phyloP scores from a whole-genome alignment of 2,797 vertebrate species.

The Ceyx erithaca region DNA sequence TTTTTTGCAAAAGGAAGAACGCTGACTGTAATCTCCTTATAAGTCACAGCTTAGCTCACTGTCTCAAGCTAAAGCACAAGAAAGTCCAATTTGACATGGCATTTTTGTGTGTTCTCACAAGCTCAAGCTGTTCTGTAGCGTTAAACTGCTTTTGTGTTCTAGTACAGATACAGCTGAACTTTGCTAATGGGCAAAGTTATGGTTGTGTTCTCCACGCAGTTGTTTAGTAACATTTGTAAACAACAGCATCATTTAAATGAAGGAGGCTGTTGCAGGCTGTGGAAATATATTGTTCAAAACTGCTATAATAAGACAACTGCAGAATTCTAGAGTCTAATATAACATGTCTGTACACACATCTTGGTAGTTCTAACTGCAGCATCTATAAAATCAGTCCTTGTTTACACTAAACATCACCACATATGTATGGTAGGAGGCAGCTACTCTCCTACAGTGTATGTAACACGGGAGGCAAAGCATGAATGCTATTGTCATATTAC shows the following conservation, averaged over 20 bases:
- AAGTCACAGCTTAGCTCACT: background rate
- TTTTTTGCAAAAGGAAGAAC: background rate
- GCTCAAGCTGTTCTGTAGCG: background rate
- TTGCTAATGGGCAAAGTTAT: background rate
- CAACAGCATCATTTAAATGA: background rate
- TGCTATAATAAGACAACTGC: background rate
- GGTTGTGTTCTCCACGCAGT: background rate
- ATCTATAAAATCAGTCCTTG: background rate
- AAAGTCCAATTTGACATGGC: background rate
- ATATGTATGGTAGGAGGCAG: background rate
- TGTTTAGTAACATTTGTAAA: background rate
- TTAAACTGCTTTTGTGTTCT: background rate
- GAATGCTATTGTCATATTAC: background rate
- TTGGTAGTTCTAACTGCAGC: background rate
- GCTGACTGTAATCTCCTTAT: background rate
- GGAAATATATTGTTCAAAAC: background rate
- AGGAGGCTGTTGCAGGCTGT: background rate
- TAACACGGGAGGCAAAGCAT: background rate
- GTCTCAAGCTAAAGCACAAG: background rate
- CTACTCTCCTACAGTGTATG: background rate
- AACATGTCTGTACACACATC: background rate
- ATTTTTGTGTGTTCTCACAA: background rate
- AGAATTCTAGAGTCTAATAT: background rate
- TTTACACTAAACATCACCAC: background rate
- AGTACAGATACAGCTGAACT: background rate